These are phyloP conservation scores for Channa striata DNA, from an alignment of 2,797 vertebrate species.

Conservation along the genomic window DNA sequence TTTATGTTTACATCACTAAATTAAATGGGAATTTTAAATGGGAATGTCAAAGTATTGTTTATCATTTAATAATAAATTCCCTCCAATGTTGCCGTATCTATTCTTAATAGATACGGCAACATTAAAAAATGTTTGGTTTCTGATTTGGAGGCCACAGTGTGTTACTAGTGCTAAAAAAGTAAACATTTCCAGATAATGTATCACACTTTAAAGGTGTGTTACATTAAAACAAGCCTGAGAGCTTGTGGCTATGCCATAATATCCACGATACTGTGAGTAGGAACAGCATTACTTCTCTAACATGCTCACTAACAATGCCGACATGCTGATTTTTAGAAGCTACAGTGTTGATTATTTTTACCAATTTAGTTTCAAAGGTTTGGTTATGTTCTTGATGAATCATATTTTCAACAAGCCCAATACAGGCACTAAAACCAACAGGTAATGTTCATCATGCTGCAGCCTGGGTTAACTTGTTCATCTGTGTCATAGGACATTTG, in stretches of 20 bases:
- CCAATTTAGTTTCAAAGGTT: too few relatives aligned
- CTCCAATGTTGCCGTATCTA: too few relatives aligned
- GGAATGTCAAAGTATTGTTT: neutral
- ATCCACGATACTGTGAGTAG: neutral
- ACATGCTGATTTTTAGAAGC: neutral
- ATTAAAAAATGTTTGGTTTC: too few relatives aligned
- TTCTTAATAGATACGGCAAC: too few relatives aligned
- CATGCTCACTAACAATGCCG: neutral
- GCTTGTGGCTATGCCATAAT: neutral
- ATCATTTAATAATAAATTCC: neutral
- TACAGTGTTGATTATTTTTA: too few relatives aligned
- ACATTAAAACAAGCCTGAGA: neutral
- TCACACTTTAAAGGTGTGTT: conserved; percentile 2
- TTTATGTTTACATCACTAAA: neutral
- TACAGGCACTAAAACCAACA: too few relatives aligned
- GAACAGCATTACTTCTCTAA: neutral
- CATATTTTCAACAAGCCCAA: too few relatives aligned
- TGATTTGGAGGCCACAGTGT: neutral
- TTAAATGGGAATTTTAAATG: conserved; percentile 10
- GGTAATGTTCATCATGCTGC: too few relatives aligned
- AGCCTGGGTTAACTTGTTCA: too few relatives aligned
- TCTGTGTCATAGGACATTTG: too few relatives aligned
- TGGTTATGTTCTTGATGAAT: too few relatives aligned
- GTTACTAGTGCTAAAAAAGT: conserved; percentile 1
- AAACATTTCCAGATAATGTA: neutral